phyloP scores from a whole-genome alignment of 2,888 invertebrate species.

The Oeneis ivallda region DNA sequence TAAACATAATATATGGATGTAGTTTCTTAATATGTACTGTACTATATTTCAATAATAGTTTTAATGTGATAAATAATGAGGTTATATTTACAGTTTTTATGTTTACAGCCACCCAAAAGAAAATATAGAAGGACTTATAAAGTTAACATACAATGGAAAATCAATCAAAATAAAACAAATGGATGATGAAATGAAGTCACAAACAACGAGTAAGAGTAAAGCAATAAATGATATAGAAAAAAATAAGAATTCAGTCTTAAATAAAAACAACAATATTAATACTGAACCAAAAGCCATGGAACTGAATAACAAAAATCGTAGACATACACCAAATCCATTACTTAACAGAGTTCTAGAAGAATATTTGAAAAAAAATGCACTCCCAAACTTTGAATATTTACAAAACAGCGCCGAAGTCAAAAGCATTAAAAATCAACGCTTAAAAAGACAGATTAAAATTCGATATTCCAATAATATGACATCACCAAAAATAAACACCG shows the following conservation, averaged over 20 bases:
- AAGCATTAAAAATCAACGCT: constrained; percentile 45
- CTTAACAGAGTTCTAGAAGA: constrained; percentile 36
- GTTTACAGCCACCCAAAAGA: constrained; percentile 50
- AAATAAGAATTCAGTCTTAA: not conserved
- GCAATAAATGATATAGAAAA: constrained; percentile 10
- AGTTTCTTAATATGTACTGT: too few relatives aligned
- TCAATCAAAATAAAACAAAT: constrained; percentile 49
- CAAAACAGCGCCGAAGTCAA: constrained; percentile 26
- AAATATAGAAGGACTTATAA: constrained; percentile 56
- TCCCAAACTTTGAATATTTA: constrained; percentile 19
- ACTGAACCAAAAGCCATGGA: not conserved
- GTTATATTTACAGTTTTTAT: not conserved
- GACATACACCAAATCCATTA: constrained; percentile 28
- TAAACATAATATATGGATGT: too few relatives aligned
- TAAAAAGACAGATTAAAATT: constrained; percentile 63
- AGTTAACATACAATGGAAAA: constrained; percentile 64
- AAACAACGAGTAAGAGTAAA: constrained; percentile 14
- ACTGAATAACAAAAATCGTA: constrained; percentile 7
- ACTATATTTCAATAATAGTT: not conserved
- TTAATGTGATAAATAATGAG: not conserved
- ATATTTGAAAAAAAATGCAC: constrained; percentile 32
- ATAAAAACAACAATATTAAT: constrained; percentile 4
- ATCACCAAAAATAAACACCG: constrained; percentile 40
- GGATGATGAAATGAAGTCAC: not conserved
- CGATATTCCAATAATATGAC: constrained; percentile 46